phyloP scores from a whole-genome alignment of 2,888 invertebrate genomes.

The Cheilosia vernalis region DNA sequence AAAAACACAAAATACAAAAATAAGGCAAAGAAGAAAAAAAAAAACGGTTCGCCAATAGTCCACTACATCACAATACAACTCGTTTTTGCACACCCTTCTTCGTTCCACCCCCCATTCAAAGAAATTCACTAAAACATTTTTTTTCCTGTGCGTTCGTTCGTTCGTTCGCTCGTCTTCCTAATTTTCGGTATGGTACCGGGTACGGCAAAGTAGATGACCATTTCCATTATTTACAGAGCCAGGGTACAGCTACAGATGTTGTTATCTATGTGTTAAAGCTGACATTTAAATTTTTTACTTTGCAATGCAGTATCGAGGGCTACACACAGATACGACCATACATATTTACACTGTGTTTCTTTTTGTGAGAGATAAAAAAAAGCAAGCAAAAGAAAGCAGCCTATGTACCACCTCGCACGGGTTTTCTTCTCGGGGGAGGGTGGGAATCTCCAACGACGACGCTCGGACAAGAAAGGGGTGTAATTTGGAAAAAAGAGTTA shows the following conservation, averaged over 20 bases:
- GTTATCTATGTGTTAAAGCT: constrained; percentile 75
- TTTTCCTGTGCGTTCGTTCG: constrained; percentile 23
- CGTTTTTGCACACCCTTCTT: constrained; percentile 75
- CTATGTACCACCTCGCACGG: constrained; percentile 74
- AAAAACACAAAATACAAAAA: constrained; percentile 42
- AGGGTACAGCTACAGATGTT: constrained; percentile 75
- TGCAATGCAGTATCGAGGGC: constrained; percentile 70
- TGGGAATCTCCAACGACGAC: constrained; percentile 51
- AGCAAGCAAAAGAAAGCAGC: constrained; percentile 67
- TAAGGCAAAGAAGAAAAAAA: constrained; percentile 44
- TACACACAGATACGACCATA: constrained; percentile 67
- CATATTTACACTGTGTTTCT: constrained; percentile 66
- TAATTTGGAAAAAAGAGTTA: constrained; percentile 75
- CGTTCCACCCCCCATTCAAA: constrained; percentile 49
- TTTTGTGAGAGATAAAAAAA: constrained; percentile 61
- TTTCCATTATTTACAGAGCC: constrained; percentile 75
- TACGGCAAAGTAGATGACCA: constrained; percentile 75
- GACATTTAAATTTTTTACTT: constrained; percentile 76
- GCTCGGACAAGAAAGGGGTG: constrained; percentile 75
- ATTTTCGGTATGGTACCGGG: constrained; percentile 57
- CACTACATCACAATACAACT: constrained; percentile 75
- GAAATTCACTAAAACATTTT: constrained; percentile 51
- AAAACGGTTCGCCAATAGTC: constrained; percentile 66
- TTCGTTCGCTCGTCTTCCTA: constrained; percentile 71
- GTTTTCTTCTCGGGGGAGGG: constrained; percentile 38